Percentiles rank a stretch among this genome's conserved stretches.
Evolutionary conservation across 2,113 vertebrate genomes (phyloP).

Genomic region (Jacana jacana): DNA sequence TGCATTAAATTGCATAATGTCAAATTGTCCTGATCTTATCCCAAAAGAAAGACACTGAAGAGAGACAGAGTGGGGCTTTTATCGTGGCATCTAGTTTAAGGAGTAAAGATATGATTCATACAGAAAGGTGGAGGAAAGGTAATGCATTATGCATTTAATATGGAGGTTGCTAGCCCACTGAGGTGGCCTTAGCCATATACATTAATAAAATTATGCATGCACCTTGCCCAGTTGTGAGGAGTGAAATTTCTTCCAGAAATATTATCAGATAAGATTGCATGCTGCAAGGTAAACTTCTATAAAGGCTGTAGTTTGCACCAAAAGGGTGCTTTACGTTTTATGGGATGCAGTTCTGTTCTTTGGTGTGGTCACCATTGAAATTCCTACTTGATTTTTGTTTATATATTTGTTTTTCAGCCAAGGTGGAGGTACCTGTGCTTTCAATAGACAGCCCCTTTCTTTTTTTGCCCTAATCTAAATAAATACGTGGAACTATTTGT

Average conservation of each 20-base stretch:
- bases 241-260: background rate
- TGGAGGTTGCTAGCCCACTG: background rate
- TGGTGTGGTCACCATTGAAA: background rate
- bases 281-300: background rate
- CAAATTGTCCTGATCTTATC: background rate
- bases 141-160: conserved; percentile 22
- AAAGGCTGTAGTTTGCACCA: background rate
- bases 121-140: background rate
- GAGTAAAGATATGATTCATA: background rate
- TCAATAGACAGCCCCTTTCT: background rate
- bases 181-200: background rate
- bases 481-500: background rate
- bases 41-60: background rate
- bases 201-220: background rate
- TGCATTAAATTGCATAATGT: background rate
- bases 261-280: background rate
- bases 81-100: background rate
- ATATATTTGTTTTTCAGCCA: background rate
- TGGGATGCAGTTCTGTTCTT: background rate
- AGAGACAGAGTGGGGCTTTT: background rate
- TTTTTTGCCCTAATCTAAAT: background rate
- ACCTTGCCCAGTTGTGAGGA: background rate
- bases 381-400: background rate
- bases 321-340: background rate
- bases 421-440: background rate